Evolutionary conservation across 2,797 vertebrate species (phyloP).

Genomic region (Gymnopithys bicolor): DNA sequence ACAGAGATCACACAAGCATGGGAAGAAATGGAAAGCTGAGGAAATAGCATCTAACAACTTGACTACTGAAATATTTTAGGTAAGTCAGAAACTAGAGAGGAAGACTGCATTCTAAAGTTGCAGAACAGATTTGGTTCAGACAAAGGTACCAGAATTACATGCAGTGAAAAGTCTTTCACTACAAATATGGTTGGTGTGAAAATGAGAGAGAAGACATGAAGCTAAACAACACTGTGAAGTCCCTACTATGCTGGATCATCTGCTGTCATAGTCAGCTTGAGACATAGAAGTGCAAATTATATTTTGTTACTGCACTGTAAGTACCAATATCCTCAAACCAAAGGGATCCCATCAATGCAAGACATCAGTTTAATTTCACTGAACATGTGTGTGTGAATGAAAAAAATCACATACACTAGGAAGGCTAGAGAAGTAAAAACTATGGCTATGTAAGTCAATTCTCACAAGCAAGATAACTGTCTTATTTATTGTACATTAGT

Average conservation of each 20-base stretch:
- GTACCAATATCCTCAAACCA: background rate
- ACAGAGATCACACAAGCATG: background rate
- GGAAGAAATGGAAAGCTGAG: background rate
- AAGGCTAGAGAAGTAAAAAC: background rate
- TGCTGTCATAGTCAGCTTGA: background rate
- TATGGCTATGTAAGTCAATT: background rate
- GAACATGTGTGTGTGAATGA: accelerated
- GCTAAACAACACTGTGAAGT: background rate
- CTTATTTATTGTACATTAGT: background rate
- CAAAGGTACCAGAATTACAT: background rate
- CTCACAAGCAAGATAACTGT: background rate
- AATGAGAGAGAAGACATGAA: background rate
- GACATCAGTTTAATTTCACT: background rate
- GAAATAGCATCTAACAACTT: background rate
- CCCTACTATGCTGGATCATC: background rate
- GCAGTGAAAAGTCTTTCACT: background rate
- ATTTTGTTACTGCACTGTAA: background rate
- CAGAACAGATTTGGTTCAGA: background rate
- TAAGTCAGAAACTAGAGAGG: background rate
- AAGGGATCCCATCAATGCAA: background rate
- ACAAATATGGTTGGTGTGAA: background rate
- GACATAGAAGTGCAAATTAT: background rate
- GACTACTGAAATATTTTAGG: background rate
- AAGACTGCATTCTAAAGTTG: background rate
- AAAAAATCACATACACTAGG: background rate